phyloP scores from a whole-genome alignment of 2,113 vertebrate species.

The Carassius gibelio region DNA sequence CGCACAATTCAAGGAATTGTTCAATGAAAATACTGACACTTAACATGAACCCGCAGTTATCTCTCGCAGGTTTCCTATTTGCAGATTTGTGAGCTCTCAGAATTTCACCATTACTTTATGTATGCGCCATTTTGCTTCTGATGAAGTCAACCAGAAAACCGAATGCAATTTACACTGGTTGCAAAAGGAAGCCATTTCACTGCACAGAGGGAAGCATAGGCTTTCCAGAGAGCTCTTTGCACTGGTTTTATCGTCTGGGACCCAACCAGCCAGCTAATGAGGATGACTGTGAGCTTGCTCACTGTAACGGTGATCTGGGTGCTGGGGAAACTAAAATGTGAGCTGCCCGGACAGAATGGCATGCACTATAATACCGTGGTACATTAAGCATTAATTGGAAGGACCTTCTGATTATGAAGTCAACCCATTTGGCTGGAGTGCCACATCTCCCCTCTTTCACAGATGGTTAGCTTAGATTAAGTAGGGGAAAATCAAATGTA shows the following conservation, averaged over 20 bases:
- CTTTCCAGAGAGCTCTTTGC: constrained; percentile 40
- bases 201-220: constrained; percentile 1
- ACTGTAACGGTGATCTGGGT: constrained; percentile 38
- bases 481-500: constrained; percentile 30
- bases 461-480: constrained; percentile 52
- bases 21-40: not conserved
- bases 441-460: constrained; percentile 41
- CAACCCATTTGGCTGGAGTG: constrained; percentile 29
- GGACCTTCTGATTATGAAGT: constrained; percentile 52
- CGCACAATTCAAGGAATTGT: constrained; percentile 3
- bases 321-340: constrained; percentile 33
- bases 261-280: constrained; percentile 59
- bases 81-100: constrained; percentile 11
- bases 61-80: not conserved
- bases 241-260: constrained; percentile 19
- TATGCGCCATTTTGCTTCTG: constrained; percentile 3
- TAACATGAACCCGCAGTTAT: constrained; percentile 3
- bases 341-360: constrained; percentile 32
- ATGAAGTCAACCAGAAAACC: constrained; percentile 19
- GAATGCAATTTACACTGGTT: constrained; percentile 1
- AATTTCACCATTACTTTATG: not conserved
- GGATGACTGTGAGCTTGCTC: constrained; percentile 32
- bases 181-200: not conserved
- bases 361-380: constrained; percentile 36
- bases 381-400: constrained; percentile 64